Percentiles rank a stretch among this genome's conserved stretches.
Evolutionary conservation across 92 coral and sea anemone genomes (phyloP).

Genomic region (Palythoa grandiflora): DNA sequence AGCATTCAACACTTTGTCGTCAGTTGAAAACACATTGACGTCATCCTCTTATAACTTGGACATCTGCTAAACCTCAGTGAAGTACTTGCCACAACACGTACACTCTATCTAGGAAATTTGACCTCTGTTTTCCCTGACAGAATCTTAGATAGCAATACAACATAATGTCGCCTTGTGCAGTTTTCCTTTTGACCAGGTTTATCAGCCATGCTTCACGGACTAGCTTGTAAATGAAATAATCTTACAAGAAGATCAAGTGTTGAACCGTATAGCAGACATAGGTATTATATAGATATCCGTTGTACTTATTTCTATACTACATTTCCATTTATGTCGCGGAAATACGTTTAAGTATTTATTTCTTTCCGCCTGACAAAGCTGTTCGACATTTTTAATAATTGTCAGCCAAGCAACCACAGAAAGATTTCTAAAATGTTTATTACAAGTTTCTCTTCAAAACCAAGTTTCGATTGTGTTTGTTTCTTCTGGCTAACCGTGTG

Average conservation of each 20-base stretch:
- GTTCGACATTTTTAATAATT: neutral
- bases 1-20: neutral
- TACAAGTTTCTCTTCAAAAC: neutral
- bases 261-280: neutral
- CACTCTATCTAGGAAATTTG: neutral
- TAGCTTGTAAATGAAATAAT: neutral
- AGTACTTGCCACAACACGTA: neutral
- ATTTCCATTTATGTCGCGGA: conserved; percentile 16
- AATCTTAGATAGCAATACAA: neutral
- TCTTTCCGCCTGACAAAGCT: neutral
- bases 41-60: neutral
- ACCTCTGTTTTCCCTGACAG: neutral
- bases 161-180: neutral
- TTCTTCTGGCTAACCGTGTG: neutral
- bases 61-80: neutral
- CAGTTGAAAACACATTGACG: neutral
- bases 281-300: neutral
- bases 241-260: neutral
- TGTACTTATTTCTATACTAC: neutral
- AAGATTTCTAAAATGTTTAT: neutral
- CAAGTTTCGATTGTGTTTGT: neutral
- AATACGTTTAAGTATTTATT: neutral
- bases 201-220: too few species aligned
- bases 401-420: neutral
- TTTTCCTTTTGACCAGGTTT: neutral